Evolutionary conservation across 2,888 invertebrate species (phyloP).

Genomic region (Eubasilissa splendida): DNA sequence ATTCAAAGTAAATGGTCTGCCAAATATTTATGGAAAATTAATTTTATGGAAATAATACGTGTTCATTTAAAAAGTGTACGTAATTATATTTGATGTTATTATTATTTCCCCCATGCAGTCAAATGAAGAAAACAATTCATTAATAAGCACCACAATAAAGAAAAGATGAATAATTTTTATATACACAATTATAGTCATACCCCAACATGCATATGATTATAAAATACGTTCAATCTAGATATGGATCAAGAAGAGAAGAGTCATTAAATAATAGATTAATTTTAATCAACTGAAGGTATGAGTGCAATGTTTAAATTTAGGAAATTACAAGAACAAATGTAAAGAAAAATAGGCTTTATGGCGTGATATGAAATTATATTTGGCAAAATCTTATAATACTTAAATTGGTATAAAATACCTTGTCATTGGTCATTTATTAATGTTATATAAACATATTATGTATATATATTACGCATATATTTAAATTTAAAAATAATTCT

Average conservation of each 20-base stretch:
- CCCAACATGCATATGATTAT: slow-evolving; percentile 17
- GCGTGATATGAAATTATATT: slow-evolving; percentile 10
- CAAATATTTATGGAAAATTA: not conserved
- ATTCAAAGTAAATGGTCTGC: slow-evolving; percentile 20
- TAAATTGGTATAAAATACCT: slow-evolving; percentile 45
- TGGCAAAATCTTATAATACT: slow-evolving; percentile 42
- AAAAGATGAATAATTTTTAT: not conserved
- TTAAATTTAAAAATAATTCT: slow-evolving; percentile 21
- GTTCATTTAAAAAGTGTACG: slow-evolving; percentile 3
- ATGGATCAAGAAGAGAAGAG: not conserved
- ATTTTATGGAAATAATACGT: not conserved
- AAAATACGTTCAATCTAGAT: slow-evolving; percentile 7
- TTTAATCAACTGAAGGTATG: slow-evolving; percentile 6
- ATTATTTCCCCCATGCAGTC: slow-evolving; percentile 6
- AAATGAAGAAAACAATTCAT: slow-evolving; percentile 11
- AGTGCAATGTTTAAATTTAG: slow-evolving; percentile 2
- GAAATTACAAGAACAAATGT: not conserved
- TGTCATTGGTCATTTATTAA: slow-evolving; percentile 44
- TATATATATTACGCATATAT: not conserved
- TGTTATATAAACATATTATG: not conserved
- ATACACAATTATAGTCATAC: slow-evolving; percentile 11
- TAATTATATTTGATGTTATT: not conserved
- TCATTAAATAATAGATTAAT: not conserved
- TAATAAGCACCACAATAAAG: slow-evolving; percentile 19
- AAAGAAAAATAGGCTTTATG: not conserved